phyloP scores from a whole-genome alignment of 1,140 invertebrate genomes.

The Brachionus paranguensis region DNA sequence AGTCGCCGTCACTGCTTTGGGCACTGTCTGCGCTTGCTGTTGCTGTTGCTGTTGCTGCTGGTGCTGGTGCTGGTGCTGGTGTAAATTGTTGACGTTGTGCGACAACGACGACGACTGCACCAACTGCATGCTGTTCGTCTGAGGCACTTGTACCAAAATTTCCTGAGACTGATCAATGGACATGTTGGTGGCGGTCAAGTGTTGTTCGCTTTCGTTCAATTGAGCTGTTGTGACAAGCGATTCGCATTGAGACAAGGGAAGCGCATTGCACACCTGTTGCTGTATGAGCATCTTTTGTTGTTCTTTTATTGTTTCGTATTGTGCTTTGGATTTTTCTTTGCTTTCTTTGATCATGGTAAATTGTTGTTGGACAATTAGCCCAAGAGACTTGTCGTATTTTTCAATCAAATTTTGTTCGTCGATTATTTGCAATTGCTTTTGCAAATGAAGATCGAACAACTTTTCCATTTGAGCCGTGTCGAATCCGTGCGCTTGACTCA shows the following conservation, averaged over 20 bases:
- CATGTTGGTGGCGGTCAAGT: too few relatives aligned
- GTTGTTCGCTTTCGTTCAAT: neutral
- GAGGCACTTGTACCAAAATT: neutral
- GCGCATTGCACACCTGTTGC: neutral
- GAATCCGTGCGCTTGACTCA: neutral
- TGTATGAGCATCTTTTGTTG: conserved; percentile 10
- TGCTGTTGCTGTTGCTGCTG: too few relatives aligned
- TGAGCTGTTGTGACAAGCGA: neutral
- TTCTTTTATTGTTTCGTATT: neutral
- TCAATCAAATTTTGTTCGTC: neutral
- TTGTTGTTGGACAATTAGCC: neutral
- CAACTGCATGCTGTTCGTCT: neutral
- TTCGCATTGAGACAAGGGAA: neutral
- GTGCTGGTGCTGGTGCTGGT: too few relatives aligned
- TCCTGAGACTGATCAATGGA: neutral
- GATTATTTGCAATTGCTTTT: conserved; percentile 30
- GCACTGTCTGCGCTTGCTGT: neutral
- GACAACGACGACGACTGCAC: too few relatives aligned
- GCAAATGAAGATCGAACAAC: conserved; percentile 20
- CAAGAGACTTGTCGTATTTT: conserved; percentile 7
- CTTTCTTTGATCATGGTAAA: neutral
- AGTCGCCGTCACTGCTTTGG: neutral
- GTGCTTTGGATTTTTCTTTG: neutral
- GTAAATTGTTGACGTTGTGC: too few relatives aligned
- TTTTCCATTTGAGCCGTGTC: neutral